Conservation (phyloP, 2,113 vertebrate species). For the Blennius ocellaris region DNA sequence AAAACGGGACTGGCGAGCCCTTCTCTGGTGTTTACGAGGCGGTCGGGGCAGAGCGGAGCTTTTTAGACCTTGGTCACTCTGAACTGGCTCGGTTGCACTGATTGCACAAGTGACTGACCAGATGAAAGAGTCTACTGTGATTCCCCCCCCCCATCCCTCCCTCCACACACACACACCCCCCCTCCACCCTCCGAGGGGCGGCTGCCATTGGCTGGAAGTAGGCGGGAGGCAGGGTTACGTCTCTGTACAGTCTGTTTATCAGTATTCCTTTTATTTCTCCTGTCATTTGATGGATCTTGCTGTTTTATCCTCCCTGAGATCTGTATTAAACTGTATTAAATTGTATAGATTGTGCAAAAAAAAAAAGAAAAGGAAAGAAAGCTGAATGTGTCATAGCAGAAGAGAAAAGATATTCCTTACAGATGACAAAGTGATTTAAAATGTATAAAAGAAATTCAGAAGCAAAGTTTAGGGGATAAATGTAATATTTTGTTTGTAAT, state of each 20-base stretch:
- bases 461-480: conserved; percentile 87
- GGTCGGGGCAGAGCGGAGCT: conserved; percentile 62
- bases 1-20: conserved; percentile 32
- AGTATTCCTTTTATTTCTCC: conserved; percentile 89
- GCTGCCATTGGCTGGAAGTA: conserved; percentile 57
- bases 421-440: conserved; percentile 77
- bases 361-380: conserved; percentile 56
- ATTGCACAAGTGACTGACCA: conserved; percentile 79
- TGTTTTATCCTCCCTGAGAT: conserved; percentile 85
- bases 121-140: conserved; percentile 70
- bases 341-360: conserved; percentile 96
- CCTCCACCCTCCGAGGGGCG: conserved; percentile 41
- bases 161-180: conserved; percentile 4
- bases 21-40: conserved; percentile 58
- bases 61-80: conserved; percentile 72
- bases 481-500: conserved; percentile 99
- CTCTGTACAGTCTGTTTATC: conserved; percentile 94
- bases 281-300: conserved; percentile 75
- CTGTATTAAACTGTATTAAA: conserved; percentile 98
- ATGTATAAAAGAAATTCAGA: conserved; percentile 81
- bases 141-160: neutral
- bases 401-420: conserved; percentile 78
- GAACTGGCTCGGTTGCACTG: conserved; percentile 76
- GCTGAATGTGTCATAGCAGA: conserved; percentile 90
- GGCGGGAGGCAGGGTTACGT: conserved; percentile 69